Evolutionary conservation across 2,113 vertebrate genomes (phyloP), one percentile per base, ranked within the genome.

Genomic region (Catharus fuscescens): DNA sequence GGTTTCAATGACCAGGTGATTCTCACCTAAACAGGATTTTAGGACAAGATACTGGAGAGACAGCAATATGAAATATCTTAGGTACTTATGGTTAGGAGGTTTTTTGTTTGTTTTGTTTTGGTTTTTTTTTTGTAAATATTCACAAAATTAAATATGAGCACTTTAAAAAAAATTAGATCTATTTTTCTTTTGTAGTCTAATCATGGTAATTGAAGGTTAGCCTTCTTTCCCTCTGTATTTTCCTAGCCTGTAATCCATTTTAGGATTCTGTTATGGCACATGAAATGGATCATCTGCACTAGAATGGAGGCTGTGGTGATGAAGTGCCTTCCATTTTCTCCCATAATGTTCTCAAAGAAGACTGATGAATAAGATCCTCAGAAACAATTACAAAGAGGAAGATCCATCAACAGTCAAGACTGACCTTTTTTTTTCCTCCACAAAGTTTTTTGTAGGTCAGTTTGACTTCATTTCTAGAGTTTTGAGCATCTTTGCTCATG

Each of bases 301-400:
- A 15, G 56, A 44, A 74, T 40, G 48, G 47, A 74, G 57, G 9
- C 36, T 86, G 64, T 80, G 52, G 53, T 92, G 67, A 92, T 92
- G 44, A 94, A 95, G 34, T 91, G 21, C 47, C 44, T 91, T 92
- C 77, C 18, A 15, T 91, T 92, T 89, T 15, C 40, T 23, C 28
- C 57, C 45, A 45, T 57, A 73, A 86, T 42, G 53, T 78, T 89
- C 44, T 81, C 65, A 60, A 14, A 71, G 44, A 84, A 88, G 65
- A 86, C 44, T 79, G 91, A 95, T 95, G 65, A 72, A 76, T 45
- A 47, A 69, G 44, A 45, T 62, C 65, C n/a, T 89, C 86, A 82
- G 57, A 94, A 96, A 92, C 77, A 95, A 93, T 86, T 95, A 79
- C 38, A 53, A 67, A 48, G 70, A 92, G 42, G 48, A 74, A 93